Evolutionary conservation across 2,888 invertebrate species (phyloP).

Genomic region (Leptopterna dolabrata): DNA sequence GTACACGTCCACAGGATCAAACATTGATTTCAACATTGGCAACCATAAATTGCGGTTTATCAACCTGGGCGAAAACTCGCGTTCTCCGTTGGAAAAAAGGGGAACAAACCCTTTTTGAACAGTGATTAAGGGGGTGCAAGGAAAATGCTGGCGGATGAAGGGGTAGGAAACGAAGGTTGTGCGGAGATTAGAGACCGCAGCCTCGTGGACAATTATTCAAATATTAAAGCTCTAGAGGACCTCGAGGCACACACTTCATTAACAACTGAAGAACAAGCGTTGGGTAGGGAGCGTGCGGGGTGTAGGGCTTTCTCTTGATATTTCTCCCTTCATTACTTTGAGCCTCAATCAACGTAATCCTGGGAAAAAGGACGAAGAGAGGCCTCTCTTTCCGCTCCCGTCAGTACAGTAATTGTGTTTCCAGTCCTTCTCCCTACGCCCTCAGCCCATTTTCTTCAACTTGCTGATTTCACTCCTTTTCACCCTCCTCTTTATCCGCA

Average conservation of each 20-base stretch:
- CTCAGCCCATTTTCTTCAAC: background rate
- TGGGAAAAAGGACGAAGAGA: background rate
- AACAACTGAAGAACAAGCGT: background rate
- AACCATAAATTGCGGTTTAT: no score
- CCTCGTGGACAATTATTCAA: constrained; percentile 27
- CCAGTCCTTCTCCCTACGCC: background rate
- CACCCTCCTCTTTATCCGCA: background rate
- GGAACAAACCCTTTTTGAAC: background rate
- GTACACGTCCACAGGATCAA: no score
- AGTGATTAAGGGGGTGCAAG: background rate
- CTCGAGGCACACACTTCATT: constrained; percentile 19
- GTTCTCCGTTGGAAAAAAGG: no score
- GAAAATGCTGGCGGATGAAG: background rate
- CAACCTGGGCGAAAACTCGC: no score
- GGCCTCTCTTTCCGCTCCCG: background rate
- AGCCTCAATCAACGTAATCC: constrained; percentile 34
- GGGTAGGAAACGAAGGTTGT: background rate
- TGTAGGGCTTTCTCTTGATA: background rate
- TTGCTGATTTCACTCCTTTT: background rate
- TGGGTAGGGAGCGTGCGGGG: background rate
- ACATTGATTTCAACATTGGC: no score
- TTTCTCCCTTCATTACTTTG: constrained; percentile 30
- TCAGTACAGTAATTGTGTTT: constrained; percentile 8
- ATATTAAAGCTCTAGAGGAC: constrained; percentile 19
- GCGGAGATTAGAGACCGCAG: background rate